A percentile compares a stretch with the other conserved stretches of the same genome.
Conservation (phyloP, 2,888 invertebrate genomes). For the Standfussiana lucernea region DNA sequence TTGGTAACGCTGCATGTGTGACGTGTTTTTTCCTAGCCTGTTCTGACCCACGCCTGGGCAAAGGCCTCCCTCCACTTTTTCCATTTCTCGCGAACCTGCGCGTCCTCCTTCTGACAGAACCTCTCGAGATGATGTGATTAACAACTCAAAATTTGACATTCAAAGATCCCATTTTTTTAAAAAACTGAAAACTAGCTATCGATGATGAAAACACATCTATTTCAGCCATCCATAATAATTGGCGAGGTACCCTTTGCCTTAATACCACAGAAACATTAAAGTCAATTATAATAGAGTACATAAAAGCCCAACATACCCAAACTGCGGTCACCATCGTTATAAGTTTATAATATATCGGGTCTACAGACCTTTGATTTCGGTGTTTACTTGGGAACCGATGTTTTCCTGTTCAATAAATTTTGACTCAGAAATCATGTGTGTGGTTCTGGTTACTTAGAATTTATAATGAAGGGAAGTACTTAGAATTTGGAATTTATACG, state of each 20-base stretch:
- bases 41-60: too few relatives aligned
- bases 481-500: too few relatives aligned
- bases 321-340: conserved; percentile 31
- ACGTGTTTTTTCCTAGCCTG: too few relatives aligned
- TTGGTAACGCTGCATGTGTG: too few relatives aligned
- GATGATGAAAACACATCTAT: background rate
- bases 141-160: too few relatives aligned
- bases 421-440: background rate
- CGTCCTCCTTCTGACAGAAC: too few relatives aligned
- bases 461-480: background rate
- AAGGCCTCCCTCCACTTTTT: too few relatives aligned
- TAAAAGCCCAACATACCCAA: conserved; percentile 6
- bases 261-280: conserved; percentile 26
- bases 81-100: too few relatives aligned
- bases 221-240: background rate
- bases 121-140: too few relatives aligned
- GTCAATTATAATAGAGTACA: conserved; percentile 18
- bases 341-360: conserved; percentile 26
- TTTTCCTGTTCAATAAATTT: conserved; percentile 26
- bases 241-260: background rate
- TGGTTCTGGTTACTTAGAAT: conserved; percentile 13
- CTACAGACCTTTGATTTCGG: conserved; percentile 18
- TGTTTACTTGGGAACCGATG: conserved; percentile 15
- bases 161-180: too few relatives aligned
- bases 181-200: background rate